Percentiles rank a stretch among this genome's conserved stretches.
Conservation (phyloP, 2,888 invertebrate species). For the Cosmorhoe ocellata region DNA sequence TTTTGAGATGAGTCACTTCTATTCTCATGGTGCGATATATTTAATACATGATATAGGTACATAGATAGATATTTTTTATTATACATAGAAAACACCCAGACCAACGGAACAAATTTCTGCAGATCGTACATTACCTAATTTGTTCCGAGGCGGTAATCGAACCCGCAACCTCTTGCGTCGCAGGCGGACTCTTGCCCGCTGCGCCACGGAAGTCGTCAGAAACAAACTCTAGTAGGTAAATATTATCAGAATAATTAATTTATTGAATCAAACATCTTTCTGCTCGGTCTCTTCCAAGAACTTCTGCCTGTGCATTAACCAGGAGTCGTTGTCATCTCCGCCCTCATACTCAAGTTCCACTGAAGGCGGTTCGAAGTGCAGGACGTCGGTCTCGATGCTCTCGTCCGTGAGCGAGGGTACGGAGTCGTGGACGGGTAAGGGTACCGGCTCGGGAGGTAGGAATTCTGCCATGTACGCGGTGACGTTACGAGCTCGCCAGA, state of each 20-base stretch:
- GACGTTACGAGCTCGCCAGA: conserved; percentile 87
- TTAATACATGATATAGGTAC: too few species aligned
- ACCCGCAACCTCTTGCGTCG: too few species aligned
- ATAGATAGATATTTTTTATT: too few species aligned
- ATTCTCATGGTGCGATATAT: too few species aligned
- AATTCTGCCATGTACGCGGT: conserved; percentile 86
- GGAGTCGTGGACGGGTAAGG: conserved; percentile 85
- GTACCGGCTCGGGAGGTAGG: conserved; percentile 86
- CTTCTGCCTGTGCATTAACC: conserved; percentile 69
- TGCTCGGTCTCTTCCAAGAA: conserved; percentile 68
- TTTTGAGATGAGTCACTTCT: too few species aligned
- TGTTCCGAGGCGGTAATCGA: too few species aligned
- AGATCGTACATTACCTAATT: too few species aligned
- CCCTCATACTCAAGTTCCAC: conserved; percentile 64
- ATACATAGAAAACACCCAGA: too few species aligned
- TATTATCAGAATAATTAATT: neutral
- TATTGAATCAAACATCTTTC: conserved; percentile 34
- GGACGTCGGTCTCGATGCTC: conserved; percentile 61
- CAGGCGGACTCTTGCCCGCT: too few species aligned
- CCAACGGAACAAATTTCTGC: too few species aligned
- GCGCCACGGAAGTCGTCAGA: too few species aligned
- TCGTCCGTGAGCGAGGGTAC: conserved; percentile 75
- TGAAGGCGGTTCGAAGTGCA: conserved; percentile 68
- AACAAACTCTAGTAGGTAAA: too few species aligned
- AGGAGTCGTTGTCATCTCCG: conserved; percentile 67